phyloP scores from a whole-genome alignment of 2,797 vertebrate genomes.

The Acropternis orthonyx region DNA sequence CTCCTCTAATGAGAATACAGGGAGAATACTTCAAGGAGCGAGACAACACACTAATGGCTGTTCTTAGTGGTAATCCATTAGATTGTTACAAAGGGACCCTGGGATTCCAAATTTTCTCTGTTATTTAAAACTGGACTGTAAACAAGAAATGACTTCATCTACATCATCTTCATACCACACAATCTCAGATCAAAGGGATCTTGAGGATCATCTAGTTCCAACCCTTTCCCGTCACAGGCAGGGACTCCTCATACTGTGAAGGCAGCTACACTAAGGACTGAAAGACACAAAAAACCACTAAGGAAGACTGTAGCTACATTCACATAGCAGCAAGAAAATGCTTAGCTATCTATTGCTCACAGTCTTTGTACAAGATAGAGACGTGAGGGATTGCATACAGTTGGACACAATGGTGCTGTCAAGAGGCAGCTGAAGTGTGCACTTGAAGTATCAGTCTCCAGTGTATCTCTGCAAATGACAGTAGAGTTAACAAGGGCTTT shows the following conservation, averaged over 20 bases:
- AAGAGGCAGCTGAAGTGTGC: not conserved
- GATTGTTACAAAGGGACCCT: not conserved
- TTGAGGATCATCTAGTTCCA: not conserved
- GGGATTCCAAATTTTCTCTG: not conserved
- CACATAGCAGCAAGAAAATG: not conserved
- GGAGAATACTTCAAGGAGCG: not conserved
- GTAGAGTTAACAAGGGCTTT: not conserved
- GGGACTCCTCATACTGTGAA: not conserved
- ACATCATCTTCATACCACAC: not conserved
- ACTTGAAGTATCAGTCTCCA: not conserved
- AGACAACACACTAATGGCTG: not conserved
- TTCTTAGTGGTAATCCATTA: not conserved
- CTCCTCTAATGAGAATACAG: not conserved
- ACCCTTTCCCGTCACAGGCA: rapidly evolving
- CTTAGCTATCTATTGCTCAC: not conserved
- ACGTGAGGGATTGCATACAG: not conserved
- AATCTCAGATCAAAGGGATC: not conserved
- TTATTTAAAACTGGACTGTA: not conserved
- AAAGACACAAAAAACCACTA: not conserved
- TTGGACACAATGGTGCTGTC: not conserved
- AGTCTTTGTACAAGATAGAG: not conserved
- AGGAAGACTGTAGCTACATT: not conserved
- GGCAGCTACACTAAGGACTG: not conserved
- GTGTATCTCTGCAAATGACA: not conserved
- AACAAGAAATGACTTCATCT: not conserved